A percentile compares a stretch with the other conserved stretches of the same genome.
Evolutionary conservation across 2,113 vertebrate species (phyloP).

Genomic region (Aegithalos caudatus): DNA sequence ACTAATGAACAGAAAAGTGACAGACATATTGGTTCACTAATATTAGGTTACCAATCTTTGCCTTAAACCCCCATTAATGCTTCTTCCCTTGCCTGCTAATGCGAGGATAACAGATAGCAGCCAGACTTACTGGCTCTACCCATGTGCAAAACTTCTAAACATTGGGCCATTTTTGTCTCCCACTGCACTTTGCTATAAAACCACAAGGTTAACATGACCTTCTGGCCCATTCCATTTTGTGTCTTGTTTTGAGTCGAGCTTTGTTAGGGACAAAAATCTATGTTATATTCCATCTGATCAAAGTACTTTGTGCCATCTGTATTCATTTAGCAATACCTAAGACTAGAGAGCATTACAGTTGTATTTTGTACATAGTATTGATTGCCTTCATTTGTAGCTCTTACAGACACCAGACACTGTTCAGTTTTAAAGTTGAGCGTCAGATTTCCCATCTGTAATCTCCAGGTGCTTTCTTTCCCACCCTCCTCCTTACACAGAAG

Average conservation of each 20-base stretch:
- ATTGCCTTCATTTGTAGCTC: constrained; percentile 80
- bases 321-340: constrained; percentile 78
- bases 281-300: constrained; percentile 78
- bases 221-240: constrained; percentile 64
- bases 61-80: constrained; percentile 76
- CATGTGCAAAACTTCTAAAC: constrained; percentile 77
- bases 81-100: constrained; percentile 77
- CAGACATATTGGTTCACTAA: constrained; percentile 69
- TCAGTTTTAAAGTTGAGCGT: constrained; percentile 65
- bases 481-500: background rate
- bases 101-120: constrained; percentile 75
- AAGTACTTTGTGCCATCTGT: constrained; percentile 72
- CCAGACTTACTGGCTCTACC: constrained; percentile 89
- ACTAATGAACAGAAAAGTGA: constrained; percentile 72
- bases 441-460: constrained; percentile 70
- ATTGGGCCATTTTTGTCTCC: constrained; percentile 73
- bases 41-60: constrained; percentile 77
- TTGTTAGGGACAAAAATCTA: constrained; percentile 74
- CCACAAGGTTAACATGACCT: constrained; percentile 86
- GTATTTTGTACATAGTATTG: constrained; percentile 75
- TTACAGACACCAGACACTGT: constrained; percentile 70
- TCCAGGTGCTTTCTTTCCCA: constrained; percentile 36
- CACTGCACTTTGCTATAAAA: constrained; percentile 78
- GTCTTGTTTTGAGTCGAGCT: constrained; percentile 56
- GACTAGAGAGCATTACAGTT: constrained; percentile 66